Percentiles rank a stretch among this genome's conserved stretches.
These are phyloP conservation scores for Ancistrus triradiatus DNA, from an alignment of 2,113 vertebrate species.

Conservation along the genomic window DNA sequence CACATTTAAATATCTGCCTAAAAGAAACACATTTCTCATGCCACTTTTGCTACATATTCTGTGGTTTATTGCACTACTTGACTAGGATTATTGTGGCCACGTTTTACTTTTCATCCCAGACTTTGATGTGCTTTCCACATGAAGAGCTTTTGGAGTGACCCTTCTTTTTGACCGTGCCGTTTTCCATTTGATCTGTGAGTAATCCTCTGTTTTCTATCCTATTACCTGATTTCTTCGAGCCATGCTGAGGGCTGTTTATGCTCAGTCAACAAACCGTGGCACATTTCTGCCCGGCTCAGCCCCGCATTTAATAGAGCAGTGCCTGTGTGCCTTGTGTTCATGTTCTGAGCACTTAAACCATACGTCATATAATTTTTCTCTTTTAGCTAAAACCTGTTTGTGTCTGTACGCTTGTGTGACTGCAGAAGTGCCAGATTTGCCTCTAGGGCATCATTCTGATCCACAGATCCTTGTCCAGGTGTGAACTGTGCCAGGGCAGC, in stretches of 20 bases:
- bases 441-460: slow-evolving; percentile 21
- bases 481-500: neutral
- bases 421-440: slow-evolving; percentile 17
- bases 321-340: slow-evolving; percentile 7
- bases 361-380: slow-evolving; percentile 15
- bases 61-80: neutral
- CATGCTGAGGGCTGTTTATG: neutral
- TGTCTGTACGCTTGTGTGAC: neutral
- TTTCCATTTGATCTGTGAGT: neutral
- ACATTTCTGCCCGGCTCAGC: slow-evolving; percentile 1
- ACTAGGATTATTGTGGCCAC: neutral
- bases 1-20: slow-evolving; percentile 7
- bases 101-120: neutral
- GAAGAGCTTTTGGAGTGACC: neutral
- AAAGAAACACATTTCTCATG: slow-evolving; percentile 15
- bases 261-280: neutral
- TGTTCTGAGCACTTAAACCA: slow-evolving; percentile 20
- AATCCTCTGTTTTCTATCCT: neutral
- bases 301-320: neutral
- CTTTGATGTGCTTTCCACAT: neutral
- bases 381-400: neutral
- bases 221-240: slow-evolving; percentile 8
- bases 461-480: slow-evolving; percentile 19
- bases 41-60: neutral
- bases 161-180: neutral